Conservation (phyloP, 2,113 vertebrate genomes). For the Leuciscus idus region DNA sequence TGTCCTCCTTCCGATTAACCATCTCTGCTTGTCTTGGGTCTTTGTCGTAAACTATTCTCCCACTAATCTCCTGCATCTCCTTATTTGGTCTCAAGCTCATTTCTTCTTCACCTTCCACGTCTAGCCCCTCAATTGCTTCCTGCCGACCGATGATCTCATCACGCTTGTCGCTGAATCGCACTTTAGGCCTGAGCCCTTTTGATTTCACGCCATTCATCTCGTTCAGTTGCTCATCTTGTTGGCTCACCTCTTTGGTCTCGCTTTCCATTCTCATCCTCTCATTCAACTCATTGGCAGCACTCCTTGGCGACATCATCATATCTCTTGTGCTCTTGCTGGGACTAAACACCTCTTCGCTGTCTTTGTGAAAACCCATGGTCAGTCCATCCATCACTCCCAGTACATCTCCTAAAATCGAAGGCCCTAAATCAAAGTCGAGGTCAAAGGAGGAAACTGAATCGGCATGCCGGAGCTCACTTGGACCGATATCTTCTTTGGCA, state of each 20-base stretch:
- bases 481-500: slow-evolving; percentile 37
- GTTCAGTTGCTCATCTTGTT: slow-evolving; percentile 62
- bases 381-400: slow-evolving; percentile 81
- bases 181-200: slow-evolving; percentile 75
- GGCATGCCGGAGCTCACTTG: slow-evolving; percentile 63
- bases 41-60: slow-evolving; percentile 27
- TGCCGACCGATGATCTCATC: slow-evolving; percentile 79
- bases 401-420: slow-evolving; percentile 79
- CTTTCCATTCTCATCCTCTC: slow-evolving; percentile 63
- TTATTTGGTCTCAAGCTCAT: slow-evolving; percentile 57
- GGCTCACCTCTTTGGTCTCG: slow-evolving; percentile 52
- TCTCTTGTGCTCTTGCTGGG: slow-evolving; percentile 52
- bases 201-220: slow-evolving; percentile 72
- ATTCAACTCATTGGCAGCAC: slow-evolving; percentile 64
- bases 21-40: slow-evolving; percentile 59
- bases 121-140: slow-evolving; percentile 68
- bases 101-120: slow-evolving; percentile 63
- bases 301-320: slow-evolving; percentile 54
- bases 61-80: slow-evolving; percentile 51
- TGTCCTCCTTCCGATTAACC: slow-evolving; percentile 63
- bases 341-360: slow-evolving; percentile 58
- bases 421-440: slow-evolving; percentile 84
- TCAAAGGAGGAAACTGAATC: slow-evolving; percentile 77
- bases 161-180: slow-evolving; percentile 80
- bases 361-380: slow-evolving; percentile 63